phyloP scores from a whole-genome alignment of 2,888 invertebrate species.

The Scaeva pyrastri region DNA sequence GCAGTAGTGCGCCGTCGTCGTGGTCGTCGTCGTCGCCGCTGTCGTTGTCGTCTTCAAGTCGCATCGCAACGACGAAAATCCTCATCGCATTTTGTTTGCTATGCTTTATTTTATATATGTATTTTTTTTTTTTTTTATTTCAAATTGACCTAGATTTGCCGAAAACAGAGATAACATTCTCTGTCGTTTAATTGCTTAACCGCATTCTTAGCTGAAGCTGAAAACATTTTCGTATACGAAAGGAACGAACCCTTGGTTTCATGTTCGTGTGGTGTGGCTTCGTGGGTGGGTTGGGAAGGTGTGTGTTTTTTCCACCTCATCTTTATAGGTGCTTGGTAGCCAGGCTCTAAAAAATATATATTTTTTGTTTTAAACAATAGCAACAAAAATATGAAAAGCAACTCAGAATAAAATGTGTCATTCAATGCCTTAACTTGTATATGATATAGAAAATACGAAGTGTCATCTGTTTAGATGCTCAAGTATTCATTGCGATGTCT shows the following conservation, averaged over 20 bases:
- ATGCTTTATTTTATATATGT: constrained; percentile 33
- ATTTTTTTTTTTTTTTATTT: constrained; percentile 27
- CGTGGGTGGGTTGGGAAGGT: constrained; percentile 8
- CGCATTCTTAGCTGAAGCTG: constrained; percentile 50
- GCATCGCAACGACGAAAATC: constrained; percentile 39
- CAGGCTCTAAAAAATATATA: constrained; percentile 20
- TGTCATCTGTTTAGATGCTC: constrained; percentile 31
- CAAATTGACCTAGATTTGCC: constrained; percentile 68
- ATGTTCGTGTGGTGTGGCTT: neutral
- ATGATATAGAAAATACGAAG: neutral
- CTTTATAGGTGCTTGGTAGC: constrained; percentile 35
- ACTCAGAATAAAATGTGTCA: constrained; percentile 50
- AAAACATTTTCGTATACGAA: constrained; percentile 11
- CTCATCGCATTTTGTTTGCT: constrained; percentile 55
- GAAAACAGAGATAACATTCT: constrained; percentile 68
- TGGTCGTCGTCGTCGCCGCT: constrained; percentile 36
- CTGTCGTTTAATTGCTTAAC: constrained; percentile 68
- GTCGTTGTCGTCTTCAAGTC: constrained; percentile 47
- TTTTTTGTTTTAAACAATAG: constrained; percentile 36
- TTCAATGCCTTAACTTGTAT: constrained; percentile 29
- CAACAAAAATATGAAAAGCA: constrained; percentile 17
- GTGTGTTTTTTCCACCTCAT: neutral
- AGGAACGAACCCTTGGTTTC: constrained; percentile 15
- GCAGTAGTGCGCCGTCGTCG: constrained; percentile 36
- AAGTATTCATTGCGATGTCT: constrained; percentile 30